These are phyloP conservation scores for Drosophila setosimentum DNA, from an alignment of 2,888 invertebrate species.

Conservation along the genomic window DNA sequence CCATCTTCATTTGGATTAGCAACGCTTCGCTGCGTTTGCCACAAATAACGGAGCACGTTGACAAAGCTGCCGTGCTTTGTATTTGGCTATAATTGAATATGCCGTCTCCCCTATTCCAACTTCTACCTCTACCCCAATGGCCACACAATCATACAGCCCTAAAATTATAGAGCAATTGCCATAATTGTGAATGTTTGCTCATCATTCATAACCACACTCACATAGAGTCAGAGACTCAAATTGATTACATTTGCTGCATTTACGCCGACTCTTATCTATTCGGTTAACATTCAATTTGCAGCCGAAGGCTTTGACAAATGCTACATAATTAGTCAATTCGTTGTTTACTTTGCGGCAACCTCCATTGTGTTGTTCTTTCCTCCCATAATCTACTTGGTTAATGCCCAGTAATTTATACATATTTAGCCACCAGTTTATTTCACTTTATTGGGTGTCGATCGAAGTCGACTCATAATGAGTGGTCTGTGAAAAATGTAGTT, in stretches of 20 bases:
- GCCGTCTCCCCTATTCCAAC: conserved; percentile 45
- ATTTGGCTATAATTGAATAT: conserved; percentile 71
- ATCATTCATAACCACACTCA: conserved; percentile 69
- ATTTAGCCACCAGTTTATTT: conserved; percentile 42
- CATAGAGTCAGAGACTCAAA: conserved; percentile 24
- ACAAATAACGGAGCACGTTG: conserved; percentile 58
- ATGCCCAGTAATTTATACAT: conserved; percentile 64
- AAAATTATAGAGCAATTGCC: conserved; percentile 62
- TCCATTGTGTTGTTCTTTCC: conserved; percentile 31
- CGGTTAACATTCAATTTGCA: conserved; percentile 71
- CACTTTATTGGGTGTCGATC: conserved; percentile 44
- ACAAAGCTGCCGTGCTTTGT: conserved; percentile 59
- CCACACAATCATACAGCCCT: background rate
- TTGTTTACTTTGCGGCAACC: conserved; percentile 52
- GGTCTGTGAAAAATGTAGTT: conserved; percentile 15
- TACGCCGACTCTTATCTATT: conserved; percentile 51
- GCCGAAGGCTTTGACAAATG: conserved; percentile 66
- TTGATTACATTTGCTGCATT: conserved; percentile 58
- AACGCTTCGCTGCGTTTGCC: conserved; percentile 62
- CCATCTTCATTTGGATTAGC: conserved; percentile 52
- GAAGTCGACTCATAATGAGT: conserved; percentile 12
- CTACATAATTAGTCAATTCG: conserved; percentile 64
- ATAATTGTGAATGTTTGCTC: conserved; percentile 76
- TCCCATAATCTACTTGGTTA: conserved; percentile 25
- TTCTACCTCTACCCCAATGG: background rate